A percentile compares a stretch with the other conserved stretches of the same genome.
phyloP scores from a whole-genome alignment of 2,888 invertebrate species.

The Eupithecia centaureata region DNA sequence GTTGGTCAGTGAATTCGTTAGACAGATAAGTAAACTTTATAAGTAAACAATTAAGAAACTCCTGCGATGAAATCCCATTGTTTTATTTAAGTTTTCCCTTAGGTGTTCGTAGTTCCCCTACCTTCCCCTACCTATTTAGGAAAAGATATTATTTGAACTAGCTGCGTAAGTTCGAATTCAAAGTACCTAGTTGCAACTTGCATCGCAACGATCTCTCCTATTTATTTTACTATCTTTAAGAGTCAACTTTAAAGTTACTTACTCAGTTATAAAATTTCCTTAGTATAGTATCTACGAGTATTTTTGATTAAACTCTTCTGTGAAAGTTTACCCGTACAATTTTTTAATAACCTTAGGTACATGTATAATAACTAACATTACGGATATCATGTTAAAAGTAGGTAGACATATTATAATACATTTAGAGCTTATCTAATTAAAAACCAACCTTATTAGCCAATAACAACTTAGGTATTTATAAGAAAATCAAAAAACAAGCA shows the following conservation, averaged over 20 bases:
- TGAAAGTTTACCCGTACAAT: not conserved
- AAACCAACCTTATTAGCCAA: not conserved
- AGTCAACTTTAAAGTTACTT: slow-evolving; percentile 36
- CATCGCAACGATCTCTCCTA: slow-evolving; percentile 25
- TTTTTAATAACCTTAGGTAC: too few relatives aligned
- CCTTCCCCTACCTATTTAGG: too few relatives aligned
- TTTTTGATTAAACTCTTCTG: not conserved
- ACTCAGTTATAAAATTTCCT: slow-evolving; percentile 14
- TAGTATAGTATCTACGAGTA: not conserved
- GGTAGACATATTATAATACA: not conserved
- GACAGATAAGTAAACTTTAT: too few relatives aligned
- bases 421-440: not conserved
- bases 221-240: slow-evolving; percentile 36
- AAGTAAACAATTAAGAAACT: too few relatives aligned
- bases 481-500: not conserved
- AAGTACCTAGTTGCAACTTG: slow-evolving; percentile 6
- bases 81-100: too few relatives aligned
- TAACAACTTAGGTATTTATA: not conserved
- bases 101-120: too few relatives aligned
- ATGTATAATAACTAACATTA: not conserved
- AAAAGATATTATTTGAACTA: not conserved
- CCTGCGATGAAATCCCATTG: too few relatives aligned
- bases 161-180: slow-evolving; percentile 8
- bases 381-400: not conserved
- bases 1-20: too few relatives aligned